A percentile compares a stretch with the other conserved stretches of the same genome.
These are phyloP conservation scores for Peucedramus taeniatus DNA, from an alignment of 2,113 vertebrate species.

Conservation along the genomic window DNA sequence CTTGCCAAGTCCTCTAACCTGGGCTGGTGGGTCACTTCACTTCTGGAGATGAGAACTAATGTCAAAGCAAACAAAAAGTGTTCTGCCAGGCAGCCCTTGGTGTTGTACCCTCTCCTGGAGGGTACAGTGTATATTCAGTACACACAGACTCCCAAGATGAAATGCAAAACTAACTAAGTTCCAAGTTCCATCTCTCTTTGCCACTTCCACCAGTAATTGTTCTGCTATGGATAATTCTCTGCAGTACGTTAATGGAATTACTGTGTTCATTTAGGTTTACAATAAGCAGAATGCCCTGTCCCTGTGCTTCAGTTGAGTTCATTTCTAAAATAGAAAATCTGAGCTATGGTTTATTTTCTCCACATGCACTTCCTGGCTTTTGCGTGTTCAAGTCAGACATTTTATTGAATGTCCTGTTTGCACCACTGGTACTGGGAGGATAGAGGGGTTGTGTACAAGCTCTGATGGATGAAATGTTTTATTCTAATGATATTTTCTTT, in stretches of 20 bases:
- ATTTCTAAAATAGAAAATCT: neutral
- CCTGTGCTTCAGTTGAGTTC: neutral
- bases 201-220: neutral
- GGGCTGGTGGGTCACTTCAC: neutral
- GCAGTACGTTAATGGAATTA: neutral
- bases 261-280: neutral
- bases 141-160: neutral
- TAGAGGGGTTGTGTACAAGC: neutral
- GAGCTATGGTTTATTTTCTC: neutral
- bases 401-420: neutral
- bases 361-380: slow-evolving; percentile 10
- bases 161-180: neutral
- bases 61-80: neutral
- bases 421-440: neutral
- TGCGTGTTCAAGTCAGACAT: neutral
- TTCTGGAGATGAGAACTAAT: slow-evolving; percentile 12
- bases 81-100: neutral
- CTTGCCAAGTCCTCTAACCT: neutral
- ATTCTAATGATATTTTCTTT: neutral
- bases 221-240: neutral
- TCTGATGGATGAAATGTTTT: neutral
- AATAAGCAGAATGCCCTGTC: neutral
- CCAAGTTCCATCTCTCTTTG: neutral
- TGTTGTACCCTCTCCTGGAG: neutral
- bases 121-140: neutral